These are phyloP conservation scores for Notiomystis cincta DNA, from an alignment of 2,113 vertebrate species.

Conservation along the genomic window DNA sequence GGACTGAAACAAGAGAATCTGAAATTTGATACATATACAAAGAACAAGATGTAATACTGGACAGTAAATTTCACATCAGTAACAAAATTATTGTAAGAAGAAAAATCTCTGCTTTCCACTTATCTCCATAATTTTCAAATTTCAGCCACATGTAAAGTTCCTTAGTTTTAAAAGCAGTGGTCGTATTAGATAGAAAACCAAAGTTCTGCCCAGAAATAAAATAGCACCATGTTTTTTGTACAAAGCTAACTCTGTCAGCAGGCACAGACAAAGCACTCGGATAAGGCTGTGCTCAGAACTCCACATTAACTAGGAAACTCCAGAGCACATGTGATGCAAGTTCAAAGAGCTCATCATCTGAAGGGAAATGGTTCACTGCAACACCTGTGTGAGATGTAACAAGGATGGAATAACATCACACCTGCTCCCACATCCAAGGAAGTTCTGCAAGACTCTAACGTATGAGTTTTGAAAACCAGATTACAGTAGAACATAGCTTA, in stretches of 20 bases:
- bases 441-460: neutral
- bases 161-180: neutral
- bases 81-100: slow-evolving; percentile 1
- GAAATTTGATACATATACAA: neutral
- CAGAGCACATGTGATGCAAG: neutral
- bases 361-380: neutral
- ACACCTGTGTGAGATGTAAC: neutral
- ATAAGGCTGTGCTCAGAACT: neutral
- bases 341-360: neutral
- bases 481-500: neutral
- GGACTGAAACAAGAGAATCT: neutral
- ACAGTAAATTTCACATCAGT: slow-evolving; percentile 10
- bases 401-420: rapidly evolving
- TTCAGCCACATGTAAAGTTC: neutral
- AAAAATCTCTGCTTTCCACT: neutral
- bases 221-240: neutral
- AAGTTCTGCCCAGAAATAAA: neutral
- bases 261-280: neutral
- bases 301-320: neutral
- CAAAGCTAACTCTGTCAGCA: neutral
- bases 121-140: neutral
- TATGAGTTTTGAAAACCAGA: neutral
- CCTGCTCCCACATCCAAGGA: neutral
- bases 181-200: neutral
- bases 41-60: neutral